phyloP scores from a whole-genome alignment of 2,888 invertebrate species.

The Leptinotarsa juncta region DNA sequence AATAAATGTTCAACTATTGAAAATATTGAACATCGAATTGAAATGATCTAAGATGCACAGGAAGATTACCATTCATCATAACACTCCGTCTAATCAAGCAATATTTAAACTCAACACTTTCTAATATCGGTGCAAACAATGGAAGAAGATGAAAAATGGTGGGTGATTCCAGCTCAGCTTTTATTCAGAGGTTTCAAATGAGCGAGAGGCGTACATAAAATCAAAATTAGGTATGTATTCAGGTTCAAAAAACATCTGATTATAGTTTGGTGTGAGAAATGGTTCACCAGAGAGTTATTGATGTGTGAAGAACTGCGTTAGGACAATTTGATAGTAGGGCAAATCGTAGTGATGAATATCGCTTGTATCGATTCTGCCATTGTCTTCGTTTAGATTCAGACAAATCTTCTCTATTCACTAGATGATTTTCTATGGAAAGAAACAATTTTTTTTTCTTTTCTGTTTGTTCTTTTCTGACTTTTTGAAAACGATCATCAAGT shows the following conservation, averaged over 20 bases:
- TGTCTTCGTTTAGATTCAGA: too few species aligned
- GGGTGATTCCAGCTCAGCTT: not conserved
- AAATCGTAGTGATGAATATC: not conserved
- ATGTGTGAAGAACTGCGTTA: not conserved
- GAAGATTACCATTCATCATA: conserved; percentile 1
- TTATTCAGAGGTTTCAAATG: conserved; percentile 19
- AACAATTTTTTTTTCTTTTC: too few species aligned
- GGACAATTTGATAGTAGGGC: not conserved
- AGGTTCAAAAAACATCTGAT: conserved; percentile 22
- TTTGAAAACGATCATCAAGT: too few species aligned
- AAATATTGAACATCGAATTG: not conserved
- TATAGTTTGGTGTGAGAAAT: conserved; percentile 17
- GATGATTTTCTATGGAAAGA: too few species aligned
- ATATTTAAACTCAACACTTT: not conserved
- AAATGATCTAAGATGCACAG: not conserved
- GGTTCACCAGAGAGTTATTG: conserved; percentile 1
- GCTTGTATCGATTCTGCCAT: not conserved
- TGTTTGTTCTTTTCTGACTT: too few species aligned
- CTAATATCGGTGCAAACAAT: conserved; percentile 26
- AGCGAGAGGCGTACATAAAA: conserved; percentile 23
- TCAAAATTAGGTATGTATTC: conserved; percentile 20
- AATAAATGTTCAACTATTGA: not conserved
- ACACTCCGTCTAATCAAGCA: conserved; percentile 4
- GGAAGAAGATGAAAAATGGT: conserved; percentile 13
- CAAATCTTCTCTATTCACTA: too few species aligned